Conservation (phyloP, 2,888 invertebrate species). For the Dysmachus trigonus region DNA sequence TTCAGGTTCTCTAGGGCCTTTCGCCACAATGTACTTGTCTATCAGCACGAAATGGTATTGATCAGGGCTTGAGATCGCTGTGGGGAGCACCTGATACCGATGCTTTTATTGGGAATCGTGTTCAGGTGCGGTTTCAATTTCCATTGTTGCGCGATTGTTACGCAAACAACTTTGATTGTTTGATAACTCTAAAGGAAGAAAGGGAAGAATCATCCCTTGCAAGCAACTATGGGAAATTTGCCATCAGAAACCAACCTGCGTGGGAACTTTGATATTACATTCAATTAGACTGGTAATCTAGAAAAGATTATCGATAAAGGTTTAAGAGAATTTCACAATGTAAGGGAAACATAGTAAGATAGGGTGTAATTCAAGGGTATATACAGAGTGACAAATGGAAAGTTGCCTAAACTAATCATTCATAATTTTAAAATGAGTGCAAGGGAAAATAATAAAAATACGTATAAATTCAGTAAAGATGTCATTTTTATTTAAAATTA, state of each 20-base stretch:
- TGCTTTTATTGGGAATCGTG: background rate
- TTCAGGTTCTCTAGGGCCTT: background rate
- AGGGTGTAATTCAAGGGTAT: too few relatives aligned
- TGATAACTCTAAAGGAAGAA: background rate
- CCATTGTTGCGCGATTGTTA: background rate
- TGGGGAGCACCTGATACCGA: constrained; percentile 26
- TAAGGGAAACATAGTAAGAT: background rate
- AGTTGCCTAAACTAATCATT: too few relatives aligned
- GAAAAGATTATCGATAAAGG: background rate
- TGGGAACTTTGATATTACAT: background rate
- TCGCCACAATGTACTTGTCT: background rate
- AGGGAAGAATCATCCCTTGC: background rate
- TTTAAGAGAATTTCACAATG: background rate
- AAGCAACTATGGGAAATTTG: background rate
- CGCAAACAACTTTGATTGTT: constrained; percentile 9
- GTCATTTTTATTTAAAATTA: too few relatives aligned
- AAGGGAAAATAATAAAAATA: too few relatives aligned
- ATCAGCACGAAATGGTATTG: background rate
- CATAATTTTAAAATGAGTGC: too few relatives aligned
- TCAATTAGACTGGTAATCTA: background rate
- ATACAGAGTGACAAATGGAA: too few relatives aligned
- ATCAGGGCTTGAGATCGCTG: background rate
- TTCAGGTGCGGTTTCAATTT: constrained; percentile 13
- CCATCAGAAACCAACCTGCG: background rate
- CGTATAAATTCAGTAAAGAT: too few relatives aligned